Evolutionary conservation across 2,113 vertebrate genomes (phyloP).

Genomic region (Clarias batrachus): DNA sequence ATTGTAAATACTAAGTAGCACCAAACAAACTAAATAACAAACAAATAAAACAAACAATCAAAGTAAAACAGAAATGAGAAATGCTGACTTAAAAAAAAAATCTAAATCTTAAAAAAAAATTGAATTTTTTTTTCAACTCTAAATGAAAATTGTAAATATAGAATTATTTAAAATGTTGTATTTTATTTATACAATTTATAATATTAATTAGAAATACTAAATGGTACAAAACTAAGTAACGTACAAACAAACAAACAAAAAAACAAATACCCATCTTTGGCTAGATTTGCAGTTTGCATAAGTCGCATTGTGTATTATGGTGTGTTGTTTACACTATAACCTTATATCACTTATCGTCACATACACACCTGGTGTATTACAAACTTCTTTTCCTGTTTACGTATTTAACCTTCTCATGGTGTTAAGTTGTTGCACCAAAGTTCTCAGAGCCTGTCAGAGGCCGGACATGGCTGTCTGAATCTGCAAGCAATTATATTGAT

Average conservation of each 20-base stretch:
- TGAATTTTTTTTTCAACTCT: too few relatives aligned
- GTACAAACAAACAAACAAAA: not conserved
- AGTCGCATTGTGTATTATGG: not conserved
- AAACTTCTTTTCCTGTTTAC: not conserved
- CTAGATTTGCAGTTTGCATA: not conserved
- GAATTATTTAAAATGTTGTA: too few relatives aligned
- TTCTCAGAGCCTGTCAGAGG: not conserved
- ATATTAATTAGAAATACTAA: too few relatives aligned
- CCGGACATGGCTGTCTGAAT: not conserved
- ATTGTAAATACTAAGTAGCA: too few relatives aligned
- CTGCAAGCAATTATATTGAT: conserved; percentile 35
- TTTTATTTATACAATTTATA: too few relatives aligned
- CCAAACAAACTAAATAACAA: not conserved
- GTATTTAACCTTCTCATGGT: not conserved
- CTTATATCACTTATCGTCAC: not conserved
- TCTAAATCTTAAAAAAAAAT: too few relatives aligned
- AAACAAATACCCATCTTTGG: not conserved
- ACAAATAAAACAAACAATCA: too few relatives aligned
- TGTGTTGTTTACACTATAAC: not conserved
- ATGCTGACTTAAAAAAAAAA: not conserved
- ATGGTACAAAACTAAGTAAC: too few relatives aligned
- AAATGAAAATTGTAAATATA: too few relatives aligned
- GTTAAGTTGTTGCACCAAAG: not conserved
- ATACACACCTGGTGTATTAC: not conserved
- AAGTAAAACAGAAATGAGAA: not conserved